Base-by-base conservation (phyloP, 2,113 vertebrate species). In the Riparia riparia region DNA sequence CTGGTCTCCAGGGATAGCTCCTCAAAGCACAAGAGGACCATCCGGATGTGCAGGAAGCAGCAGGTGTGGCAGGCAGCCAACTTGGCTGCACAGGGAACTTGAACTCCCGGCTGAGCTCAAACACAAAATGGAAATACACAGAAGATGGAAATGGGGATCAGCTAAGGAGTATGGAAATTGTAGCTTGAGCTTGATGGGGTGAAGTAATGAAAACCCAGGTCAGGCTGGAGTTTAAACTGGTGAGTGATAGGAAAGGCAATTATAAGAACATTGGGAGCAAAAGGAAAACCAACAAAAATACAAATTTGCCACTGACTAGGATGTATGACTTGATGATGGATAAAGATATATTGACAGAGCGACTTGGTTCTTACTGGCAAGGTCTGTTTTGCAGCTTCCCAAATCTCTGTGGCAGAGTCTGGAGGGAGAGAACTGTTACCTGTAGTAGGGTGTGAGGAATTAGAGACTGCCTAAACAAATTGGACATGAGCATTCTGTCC, bases 1-100 rank as follows among this genome's bases (percentile, higher is more conserved):
- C 6, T 34, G 47, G 25, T 90, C 74, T 82, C 50, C 71, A 53
- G 88, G 42, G 74, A 73, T 68, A 51, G 3, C 50, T 65, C 11
- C 78, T 88, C 66, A 94, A 86, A 90, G 79, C 58, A 65, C 82
- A 63, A 66, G 76, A 76, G 49, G 63, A 83, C 42, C 54, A 69
- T 91, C 69, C 1, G 54, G 72, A 65, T 69, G 58, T 69, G 12
- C 63, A 92, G 92, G 90, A 95, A 95, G 83, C 71, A 81, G 92
- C 94, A 97, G 84, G 85, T 86, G 71, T 92, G 96, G 94, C 95
- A 90, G 29, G 42, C 16, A 0, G 85, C 92, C 96, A 95, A 25
- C 32, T 50, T 21, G 9, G 71, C 50, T 47, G n/a, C 63, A 58
- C 32, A 21, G 19, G 22, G 82, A 86, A 20, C 58, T 85, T 39